Evolutionary conservation across 2,888 invertebrate species (phyloP), one percentile per base, ranked within the genome.

Genomic region (Unio pictorum): DNA sequence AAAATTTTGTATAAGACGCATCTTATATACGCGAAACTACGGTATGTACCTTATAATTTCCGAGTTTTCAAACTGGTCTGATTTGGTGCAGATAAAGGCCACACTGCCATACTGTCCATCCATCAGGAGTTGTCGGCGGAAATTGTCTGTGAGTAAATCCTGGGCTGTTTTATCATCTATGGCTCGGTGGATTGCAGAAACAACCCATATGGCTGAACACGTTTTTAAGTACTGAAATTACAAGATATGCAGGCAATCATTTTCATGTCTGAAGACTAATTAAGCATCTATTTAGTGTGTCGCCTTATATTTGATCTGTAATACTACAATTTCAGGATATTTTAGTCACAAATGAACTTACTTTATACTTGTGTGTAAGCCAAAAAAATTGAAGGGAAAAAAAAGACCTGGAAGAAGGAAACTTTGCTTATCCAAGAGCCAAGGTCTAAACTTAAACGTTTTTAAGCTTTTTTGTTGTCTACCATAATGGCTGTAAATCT

Each of bases 111-210:
- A 85, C 65, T 85, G 84, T 11, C 85, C 85, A 63, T 86, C 86
- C 86, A 86, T 86, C 26, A 85, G 73, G 28, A 86, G 74, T 74
- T 86, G 86, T 8, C 86, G 81, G 11, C 84, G 76, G 72, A 86
- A 85, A 67, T 81, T 83, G 66, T 84, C 84, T 11, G 82, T 83
- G 3, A 85, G 74, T 30, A 85, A 64, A 18, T 83, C 82, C 69
- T 84, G 84, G 23, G 85, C 85, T 1, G 84, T 86, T 63, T 80
- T 81, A 64, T 84, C 78, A 72, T 84, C 82, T 18, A 84, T 80
- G 23, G 86, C 86, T 28, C 86, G 72, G 64, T 84, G 82, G 15
- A 86, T 82, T 30, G 76, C 76, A 6, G 85, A 79, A 61, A 82
- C 84, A 11, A 86, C 82, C 84, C 85, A 84, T 26, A 86, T 84